Conservation (phyloP, 2,113 vertebrate genomes). For the Oncorhynchus mykiss region DNA sequence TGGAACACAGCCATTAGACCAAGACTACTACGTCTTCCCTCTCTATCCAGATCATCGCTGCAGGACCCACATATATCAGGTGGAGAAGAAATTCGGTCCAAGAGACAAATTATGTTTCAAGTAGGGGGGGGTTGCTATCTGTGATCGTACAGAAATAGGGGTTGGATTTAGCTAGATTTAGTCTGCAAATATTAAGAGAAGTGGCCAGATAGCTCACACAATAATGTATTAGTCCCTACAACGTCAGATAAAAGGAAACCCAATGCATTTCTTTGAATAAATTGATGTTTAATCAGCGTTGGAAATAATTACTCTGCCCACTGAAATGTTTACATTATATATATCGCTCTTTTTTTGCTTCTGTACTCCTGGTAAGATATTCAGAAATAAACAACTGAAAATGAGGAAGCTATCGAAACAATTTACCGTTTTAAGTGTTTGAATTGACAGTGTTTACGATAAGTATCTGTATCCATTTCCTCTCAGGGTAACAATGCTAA, state of each 20-base stretch:
- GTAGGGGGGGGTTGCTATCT: background rate
- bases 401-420: conserved; percentile 37
- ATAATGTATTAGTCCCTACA: conserved; percentile 20
- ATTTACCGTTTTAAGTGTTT: conserved; percentile 38
- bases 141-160: background rate
- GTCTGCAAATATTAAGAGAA: background rate
- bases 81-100: background rate
- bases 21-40: background rate
- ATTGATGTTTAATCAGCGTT: conserved; percentile 51
- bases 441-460: conserved; percentile 28
- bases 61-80: background rate
- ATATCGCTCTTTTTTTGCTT: conserved; percentile 16
- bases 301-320: conserved; percentile 44
- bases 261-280: conserved; percentile 42
- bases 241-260: conserved; percentile 34
- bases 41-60: background rate
- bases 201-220: conserved; percentile 10
- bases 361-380: conserved; percentile 36
- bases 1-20: conserved; percentile 3
- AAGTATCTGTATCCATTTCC: conserved; percentile 47
- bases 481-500: conserved; percentile 35
- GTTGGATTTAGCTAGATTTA: background rate
- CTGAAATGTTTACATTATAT: conserved; percentile 47
- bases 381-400: conserved; percentile 46
- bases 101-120: background rate